Conservation (phyloP, 2,797 vertebrate genomes). For the Sebastes dallii region DNA sequence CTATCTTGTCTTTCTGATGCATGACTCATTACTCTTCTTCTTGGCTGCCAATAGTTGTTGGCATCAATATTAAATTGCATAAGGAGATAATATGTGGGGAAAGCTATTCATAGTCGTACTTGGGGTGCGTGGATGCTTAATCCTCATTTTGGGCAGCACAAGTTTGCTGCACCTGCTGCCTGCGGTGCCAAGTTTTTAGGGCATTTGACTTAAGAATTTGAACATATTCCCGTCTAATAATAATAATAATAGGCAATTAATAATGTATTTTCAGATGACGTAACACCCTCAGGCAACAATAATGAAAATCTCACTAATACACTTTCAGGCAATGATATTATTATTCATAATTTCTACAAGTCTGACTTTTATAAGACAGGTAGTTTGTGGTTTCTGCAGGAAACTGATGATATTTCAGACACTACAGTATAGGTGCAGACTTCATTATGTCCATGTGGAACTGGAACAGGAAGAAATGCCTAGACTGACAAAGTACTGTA, state of each 20-base stretch:
- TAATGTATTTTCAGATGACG: not conserved
- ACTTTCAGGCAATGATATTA: not conserved
- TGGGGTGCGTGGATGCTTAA: conserved; percentile 13
- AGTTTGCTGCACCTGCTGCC: conserved; percentile 29
- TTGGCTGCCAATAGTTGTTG: conserved; percentile 41
- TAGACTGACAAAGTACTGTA: not conserved
- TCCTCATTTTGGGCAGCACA: conserved; percentile 31
- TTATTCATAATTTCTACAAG: not conserved
- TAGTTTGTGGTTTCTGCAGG: not conserved
- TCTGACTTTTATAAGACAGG: not conserved
- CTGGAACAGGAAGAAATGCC: not conserved
- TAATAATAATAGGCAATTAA: not conserved
- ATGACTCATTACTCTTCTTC: conserved; percentile 10
- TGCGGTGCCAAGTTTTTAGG: conserved; percentile 2
- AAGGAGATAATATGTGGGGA: conserved; percentile 21
- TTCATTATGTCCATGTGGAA: not conserved
- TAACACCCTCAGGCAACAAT: not conserved
- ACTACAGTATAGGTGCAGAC: not conserved
- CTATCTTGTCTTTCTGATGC: conserved; percentile 6
- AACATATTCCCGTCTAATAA: not conserved
- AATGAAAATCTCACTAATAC: not conserved
- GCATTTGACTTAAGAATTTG: conserved; percentile 4
- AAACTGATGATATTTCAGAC: not conserved
- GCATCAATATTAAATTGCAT: conserved; percentile 34
- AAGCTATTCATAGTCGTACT: conserved; percentile 29